phyloP scores from a whole-genome alignment of 1,140 invertebrate genomes.

The Zaprionus africanus region DNA sequence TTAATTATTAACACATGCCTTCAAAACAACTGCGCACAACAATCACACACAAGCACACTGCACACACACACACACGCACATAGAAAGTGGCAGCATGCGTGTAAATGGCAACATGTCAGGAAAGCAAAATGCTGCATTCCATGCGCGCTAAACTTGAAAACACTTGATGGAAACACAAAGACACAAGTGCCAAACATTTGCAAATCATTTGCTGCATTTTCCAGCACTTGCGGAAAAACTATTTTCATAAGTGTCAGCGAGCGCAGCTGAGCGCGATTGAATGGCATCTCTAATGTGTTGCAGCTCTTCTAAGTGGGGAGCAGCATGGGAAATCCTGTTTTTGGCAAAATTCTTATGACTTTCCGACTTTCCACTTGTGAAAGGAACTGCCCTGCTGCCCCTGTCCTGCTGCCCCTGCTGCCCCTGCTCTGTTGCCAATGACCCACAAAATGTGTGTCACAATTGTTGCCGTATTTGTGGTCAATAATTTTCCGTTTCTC shows the following conservation, averaged over 20 bases:
- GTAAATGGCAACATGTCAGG: slow-evolving; percentile 29
- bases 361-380: background rate
- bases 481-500: slow-evolving; percentile 34
- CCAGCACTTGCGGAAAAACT: slow-evolving; percentile 15
- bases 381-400: background rate
- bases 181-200: slow-evolving; percentile 42
- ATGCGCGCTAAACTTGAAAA: slow-evolving; percentile 25
- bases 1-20: slow-evolving; percentile 64
- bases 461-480: slow-evolving; percentile 65
- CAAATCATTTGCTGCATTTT: slow-evolving; percentile 48
- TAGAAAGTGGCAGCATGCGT: slow-evolving; percentile 1
- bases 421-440: slow-evolving; percentile 42
- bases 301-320: background rate
- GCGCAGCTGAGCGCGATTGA: background rate
- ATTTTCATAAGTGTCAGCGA: slow-evolving; percentile 30
- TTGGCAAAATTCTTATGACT: background rate
- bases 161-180: slow-evolving; percentile 25
- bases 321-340: background rate
- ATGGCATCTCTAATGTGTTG: background rate
- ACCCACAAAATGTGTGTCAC: slow-evolving; percentile 72
- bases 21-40: slow-evolving; percentile 48
- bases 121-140: slow-evolving; percentile 26
- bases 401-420: background rate
- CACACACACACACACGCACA: background rate
- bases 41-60: background rate